A percentile compares a stretch with the other conserved stretches of the same genome.
phyloP scores from a whole-genome alignment of 2,888 invertebrate species.

The Pomacea canaliculata region DNA sequence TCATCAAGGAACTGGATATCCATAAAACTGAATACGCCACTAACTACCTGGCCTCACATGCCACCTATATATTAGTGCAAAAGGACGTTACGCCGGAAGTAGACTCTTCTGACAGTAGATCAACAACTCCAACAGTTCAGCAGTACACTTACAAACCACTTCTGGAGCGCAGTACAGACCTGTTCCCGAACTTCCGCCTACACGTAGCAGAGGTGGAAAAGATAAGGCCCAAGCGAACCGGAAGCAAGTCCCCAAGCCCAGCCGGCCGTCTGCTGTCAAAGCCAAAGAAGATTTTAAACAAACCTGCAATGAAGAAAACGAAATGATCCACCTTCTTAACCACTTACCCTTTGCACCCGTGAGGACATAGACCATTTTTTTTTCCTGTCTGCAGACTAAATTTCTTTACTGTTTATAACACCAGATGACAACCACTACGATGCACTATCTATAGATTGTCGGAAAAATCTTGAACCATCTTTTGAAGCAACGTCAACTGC shows the following conservation, averaged over 20 bases:
- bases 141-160: slow-evolving; percentile 62
- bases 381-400: no score
- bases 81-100: slow-evolving; percentile 48
- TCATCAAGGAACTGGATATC: slow-evolving; percentile 66
- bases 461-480: no score
- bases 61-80: slow-evolving; percentile 66
- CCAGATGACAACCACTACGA: no score
- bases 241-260: slow-evolving; percentile 62
- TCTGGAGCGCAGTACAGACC: slow-evolving; percentile 56
- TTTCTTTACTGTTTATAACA: no score
- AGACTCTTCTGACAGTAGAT: slow-evolving; percentile 35
- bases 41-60: slow-evolving; percentile 63
- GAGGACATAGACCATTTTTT: no score
- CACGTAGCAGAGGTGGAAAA: slow-evolving; percentile 55
- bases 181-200: slow-evolving; percentile 63
- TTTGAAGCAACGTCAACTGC: no score
- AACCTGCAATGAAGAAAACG: no score
- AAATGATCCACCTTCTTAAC: no score
- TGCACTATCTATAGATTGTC: no score
- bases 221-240: slow-evolving; percentile 39
- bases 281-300: slow-evolving; percentile 14
- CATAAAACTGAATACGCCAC: slow-evolving; percentile 65
- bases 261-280: slow-evolving; percentile 53
- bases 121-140: slow-evolving; percentile 37
- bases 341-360: no score